Evolutionary conservation across 2,113 vertebrate species (phyloP).

Genomic region (Pomatostomus ruficeps): DNA sequence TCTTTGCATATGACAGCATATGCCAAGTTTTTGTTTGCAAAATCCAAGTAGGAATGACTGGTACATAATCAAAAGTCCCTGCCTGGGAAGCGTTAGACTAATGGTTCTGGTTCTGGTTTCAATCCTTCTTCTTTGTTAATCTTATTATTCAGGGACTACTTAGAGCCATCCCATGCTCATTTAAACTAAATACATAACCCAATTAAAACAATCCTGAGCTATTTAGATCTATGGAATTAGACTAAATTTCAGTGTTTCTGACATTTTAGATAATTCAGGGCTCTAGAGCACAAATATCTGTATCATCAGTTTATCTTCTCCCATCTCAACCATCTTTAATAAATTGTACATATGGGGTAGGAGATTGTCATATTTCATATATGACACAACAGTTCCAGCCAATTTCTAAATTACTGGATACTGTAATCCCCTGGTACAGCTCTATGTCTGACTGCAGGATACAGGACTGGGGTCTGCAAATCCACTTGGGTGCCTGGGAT

Average conservation of each 20-base stretch:
- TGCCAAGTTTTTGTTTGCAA: background rate
- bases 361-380: background rate
- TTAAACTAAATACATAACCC: slow-evolving; percentile 53
- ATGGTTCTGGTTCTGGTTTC: slow-evolving; percentile 35
- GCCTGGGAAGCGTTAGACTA: background rate
- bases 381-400: background rate
- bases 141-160: slow-evolving; percentile 39
- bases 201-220: slow-evolving; percentile 52
- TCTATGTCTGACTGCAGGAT: background rate
- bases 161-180: slow-evolving; percentile 7
- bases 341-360: background rate
- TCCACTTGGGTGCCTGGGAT: background rate
- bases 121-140: slow-evolving; percentile 24
- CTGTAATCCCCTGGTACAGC: background rate
- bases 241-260: slow-evolving; percentile 6
- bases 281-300: background rate
- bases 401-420: background rate
- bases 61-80: background rate
- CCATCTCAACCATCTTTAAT: background rate
- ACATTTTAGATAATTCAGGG: background rate
- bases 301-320: background rate
- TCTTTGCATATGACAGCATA: background rate
- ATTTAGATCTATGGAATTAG: background rate
- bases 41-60: background rate
- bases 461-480: background rate